Evolutionary conservation across 2,888 invertebrate species (phyloP), one percentile per base, ranked within the genome.

Genomic region (Dimorphilus gyrociliatus): DNA sequence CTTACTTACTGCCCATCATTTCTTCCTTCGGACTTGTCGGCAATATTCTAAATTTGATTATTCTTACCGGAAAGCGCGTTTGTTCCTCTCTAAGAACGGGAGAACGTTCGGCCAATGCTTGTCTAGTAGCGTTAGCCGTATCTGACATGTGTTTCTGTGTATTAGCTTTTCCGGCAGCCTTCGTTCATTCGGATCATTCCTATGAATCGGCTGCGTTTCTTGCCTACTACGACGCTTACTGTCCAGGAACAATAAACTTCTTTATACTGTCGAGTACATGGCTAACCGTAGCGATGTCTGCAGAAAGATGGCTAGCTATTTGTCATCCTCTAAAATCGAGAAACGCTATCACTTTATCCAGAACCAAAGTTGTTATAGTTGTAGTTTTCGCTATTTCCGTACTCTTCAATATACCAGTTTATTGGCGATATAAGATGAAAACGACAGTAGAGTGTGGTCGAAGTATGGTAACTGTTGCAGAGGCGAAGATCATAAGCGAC

Each of bases 1-100:
- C 31, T 16, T 44, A 37, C 27, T 37, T 35, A n/a, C 36, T 44
- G 17, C 44, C 44, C 8, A 30, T 36, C 13, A 38, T 44, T 16
- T 44, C 39, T 23, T 29, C 30, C 1, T 41, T 36, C 17, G 44
- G 44, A 2, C 41, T 44, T 32, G 32, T 44, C 10, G 80, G 80
- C 24, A 81, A 81, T 59, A 69, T 78, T 21, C 69, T 81, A 43
- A 81, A 80, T 63, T 66, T 81, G 40, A 68, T 78, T 45, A 79
- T 81, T 16, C 69, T 81, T 37, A 78, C 78, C 24, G 69, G 43
- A 7, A 44, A 36, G 17, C 36, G 41, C n/a, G 26, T 40, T 7
- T 41, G 40, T 23, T 32, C 29, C 10, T 33, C 36, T 13, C 29
- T 44, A 12, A 27, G 39, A n/a, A 29, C 25, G 14, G 33, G 21